These are phyloP conservation scores for Onychomys leucogaster DNA, from an alignment of 2,797 vertebrate genomes.

Conservation along the genomic window DNA sequence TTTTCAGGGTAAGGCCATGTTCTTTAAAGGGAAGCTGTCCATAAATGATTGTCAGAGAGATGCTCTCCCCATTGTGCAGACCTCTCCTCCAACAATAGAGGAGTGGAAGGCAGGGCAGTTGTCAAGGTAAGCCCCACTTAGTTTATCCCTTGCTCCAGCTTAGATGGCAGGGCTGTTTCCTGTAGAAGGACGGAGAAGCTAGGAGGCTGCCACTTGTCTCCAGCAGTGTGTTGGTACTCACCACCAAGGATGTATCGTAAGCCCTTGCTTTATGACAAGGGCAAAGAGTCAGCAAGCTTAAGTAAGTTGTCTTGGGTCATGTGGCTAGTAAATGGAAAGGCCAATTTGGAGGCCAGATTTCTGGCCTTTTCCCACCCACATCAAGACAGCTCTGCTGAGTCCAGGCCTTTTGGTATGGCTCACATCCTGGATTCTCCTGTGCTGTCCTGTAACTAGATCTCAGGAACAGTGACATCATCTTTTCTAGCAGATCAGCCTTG, in stretches of 20 bases:
- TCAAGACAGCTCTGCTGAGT: conserved; percentile 31
- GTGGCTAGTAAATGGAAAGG: conserved; percentile 38
- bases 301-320: conserved; percentile 55
- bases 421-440: conserved; percentile 48
- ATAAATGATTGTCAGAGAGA: conserved; percentile 29
- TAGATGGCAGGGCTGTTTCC: not conserved
- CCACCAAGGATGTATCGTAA: not conserved
- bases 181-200: not conserved
- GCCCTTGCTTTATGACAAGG: conserved; percentile 31
- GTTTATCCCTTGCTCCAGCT: not conserved
- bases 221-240: conserved; percentile 5
- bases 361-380: conserved; percentile 37
- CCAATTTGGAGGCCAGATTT: conserved; percentile 41
- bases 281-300: conserved; percentile 38
- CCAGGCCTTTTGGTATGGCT: not conserved
- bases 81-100: not conserved
- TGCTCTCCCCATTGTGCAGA: not conserved
- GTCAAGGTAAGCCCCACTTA: conserved; percentile 4
- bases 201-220: conserved; percentile 10
- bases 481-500: conserved; percentile 40
- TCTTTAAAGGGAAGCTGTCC: not conserved
- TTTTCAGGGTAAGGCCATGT: not conserved
- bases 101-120: conserved; percentile 25
- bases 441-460: conserved; percentile 55
- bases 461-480: conserved; percentile 50